These are phyloP conservation scores for Sparidentex hasta DNA, from an alignment of 2,797 vertebrate species.

Conservation along the genomic window DNA sequence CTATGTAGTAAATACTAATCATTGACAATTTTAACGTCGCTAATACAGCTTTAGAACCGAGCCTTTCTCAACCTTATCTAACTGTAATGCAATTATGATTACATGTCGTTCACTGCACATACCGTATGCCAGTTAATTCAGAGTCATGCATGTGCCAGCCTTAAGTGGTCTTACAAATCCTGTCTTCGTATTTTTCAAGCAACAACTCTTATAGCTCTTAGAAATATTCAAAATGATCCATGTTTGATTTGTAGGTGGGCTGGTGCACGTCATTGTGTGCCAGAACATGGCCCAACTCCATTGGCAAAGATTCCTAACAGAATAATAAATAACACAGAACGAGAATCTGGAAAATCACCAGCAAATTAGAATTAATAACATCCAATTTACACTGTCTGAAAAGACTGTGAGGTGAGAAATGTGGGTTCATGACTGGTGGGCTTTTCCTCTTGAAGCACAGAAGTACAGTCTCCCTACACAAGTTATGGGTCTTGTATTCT, in stretches of 20 bases:
- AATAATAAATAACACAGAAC: conserved; percentile 1
- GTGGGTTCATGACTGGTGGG: neutral
- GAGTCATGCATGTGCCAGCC: neutral
- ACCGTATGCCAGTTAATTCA: neutral
- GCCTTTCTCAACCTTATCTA: too few relatives aligned
- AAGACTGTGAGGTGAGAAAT: neutral
- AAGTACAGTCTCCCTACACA: neutral
- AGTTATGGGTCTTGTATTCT: conserved; percentile 9
- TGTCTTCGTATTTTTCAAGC: neutral
- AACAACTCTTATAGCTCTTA: neutral
- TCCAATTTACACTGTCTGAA: neutral
- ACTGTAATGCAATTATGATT: too few relatives aligned
- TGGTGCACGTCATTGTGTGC: neutral
- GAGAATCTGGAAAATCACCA: neutral
- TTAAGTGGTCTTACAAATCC: neutral
- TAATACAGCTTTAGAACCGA: too few relatives aligned
- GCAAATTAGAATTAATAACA: conserved; percentile 1
- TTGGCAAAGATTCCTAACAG: neutral
- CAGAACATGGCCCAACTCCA: neutral
- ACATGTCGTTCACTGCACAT: neutral
- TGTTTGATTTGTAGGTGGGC: neutral
- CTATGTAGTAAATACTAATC: too few relatives aligned
- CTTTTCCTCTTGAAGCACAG: neutral
- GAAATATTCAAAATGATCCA: neutral
- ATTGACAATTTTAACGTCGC: too few relatives aligned